These are phyloP conservation scores for Hedya salicella DNA, from an alignment of 2,888 invertebrate species.

Conservation along the genomic window DNA sequence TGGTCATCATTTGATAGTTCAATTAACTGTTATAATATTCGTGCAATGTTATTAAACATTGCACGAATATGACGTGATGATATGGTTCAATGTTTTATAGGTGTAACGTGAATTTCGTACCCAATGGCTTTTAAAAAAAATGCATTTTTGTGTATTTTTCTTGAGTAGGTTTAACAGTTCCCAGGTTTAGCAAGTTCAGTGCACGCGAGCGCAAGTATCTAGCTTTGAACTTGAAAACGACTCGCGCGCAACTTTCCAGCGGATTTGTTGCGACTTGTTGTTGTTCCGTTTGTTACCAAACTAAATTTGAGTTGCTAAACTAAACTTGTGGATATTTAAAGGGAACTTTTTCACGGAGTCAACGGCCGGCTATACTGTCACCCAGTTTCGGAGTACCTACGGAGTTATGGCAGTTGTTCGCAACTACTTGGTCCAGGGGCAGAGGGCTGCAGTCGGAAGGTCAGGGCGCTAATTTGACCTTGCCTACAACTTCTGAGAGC, in stretches of 20 bases:
- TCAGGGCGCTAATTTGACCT: constrained; percentile 83
- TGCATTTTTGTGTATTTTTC: too few relatives aligned
- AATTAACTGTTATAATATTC: too few relatives aligned
- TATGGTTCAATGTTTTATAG: too few relatives aligned
- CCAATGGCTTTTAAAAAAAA: too few relatives aligned
- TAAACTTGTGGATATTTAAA: constrained; percentile 85
- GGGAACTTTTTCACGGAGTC: constrained; percentile 85
- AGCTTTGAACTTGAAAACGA: constrained; percentile 80
- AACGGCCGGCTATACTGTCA: constrained; percentile 83
- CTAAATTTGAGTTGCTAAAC: constrained; percentile 85
- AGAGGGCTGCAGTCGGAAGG: constrained; percentile 80
- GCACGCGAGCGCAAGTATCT: constrained; percentile 49
- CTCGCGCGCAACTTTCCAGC: constrained; percentile 82
- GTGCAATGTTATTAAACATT: too few relatives aligned
- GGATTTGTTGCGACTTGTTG: constrained; percentile 83
- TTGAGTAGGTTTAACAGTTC: constrained; percentile 27
- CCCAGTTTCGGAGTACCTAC: constrained; percentile 83
- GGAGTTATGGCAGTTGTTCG: constrained; percentile 85
- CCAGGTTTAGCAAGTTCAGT: constrained; percentile 33
- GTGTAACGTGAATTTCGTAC: too few relatives aligned
- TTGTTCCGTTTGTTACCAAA: constrained; percentile 82
- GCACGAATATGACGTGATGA: too few relatives aligned
- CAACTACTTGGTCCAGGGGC: constrained; percentile 79
- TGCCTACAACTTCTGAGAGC: constrained; percentile 72
- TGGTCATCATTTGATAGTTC: too few relatives aligned